phyloP scores from a whole-genome alignment of 2,888 invertebrate species.

The Hetaerina titia region DNA sequence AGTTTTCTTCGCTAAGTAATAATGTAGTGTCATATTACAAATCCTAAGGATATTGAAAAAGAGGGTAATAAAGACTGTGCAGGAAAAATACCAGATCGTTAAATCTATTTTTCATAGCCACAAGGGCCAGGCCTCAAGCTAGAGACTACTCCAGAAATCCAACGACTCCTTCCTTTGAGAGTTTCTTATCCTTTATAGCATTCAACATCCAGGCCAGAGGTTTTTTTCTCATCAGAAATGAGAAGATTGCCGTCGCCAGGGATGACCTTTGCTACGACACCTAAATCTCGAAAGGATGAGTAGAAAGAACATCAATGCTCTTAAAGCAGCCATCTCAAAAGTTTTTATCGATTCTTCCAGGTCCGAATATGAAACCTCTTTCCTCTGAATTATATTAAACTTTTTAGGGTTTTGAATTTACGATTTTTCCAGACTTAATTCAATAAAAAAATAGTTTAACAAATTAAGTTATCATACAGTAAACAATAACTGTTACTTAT shows the following conservation, averaged over 20 bases:
- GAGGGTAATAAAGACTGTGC: not conserved
- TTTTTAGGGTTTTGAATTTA: no score
- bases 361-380: not conserved
- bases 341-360: not conserved
- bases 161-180: not conserved
- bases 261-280: conserved; percentile 27
- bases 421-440: no score
- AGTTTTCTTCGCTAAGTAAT: not conserved
- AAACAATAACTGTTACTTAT: no score
- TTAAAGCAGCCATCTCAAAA: conserved; percentile 13
- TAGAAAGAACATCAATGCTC: conserved; percentile 11
- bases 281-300: conserved; percentile 44
- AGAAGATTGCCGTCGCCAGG: conserved; percentile 52
- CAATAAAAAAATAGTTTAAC: no score
- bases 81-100: not conserved
- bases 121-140: not conserved
- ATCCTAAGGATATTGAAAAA: not conserved
- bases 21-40: not conserved
- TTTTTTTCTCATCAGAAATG: conserved; percentile 74
- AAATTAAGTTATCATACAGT: no score
- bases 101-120: not conserved
- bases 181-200: conserved; percentile 70
- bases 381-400: not conserved
- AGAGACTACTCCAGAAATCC: not conserved
- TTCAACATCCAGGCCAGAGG: not conserved